Base-by-base conservation (phyloP, 2,888 invertebrate species). In the Spialia ferax region DNA sequence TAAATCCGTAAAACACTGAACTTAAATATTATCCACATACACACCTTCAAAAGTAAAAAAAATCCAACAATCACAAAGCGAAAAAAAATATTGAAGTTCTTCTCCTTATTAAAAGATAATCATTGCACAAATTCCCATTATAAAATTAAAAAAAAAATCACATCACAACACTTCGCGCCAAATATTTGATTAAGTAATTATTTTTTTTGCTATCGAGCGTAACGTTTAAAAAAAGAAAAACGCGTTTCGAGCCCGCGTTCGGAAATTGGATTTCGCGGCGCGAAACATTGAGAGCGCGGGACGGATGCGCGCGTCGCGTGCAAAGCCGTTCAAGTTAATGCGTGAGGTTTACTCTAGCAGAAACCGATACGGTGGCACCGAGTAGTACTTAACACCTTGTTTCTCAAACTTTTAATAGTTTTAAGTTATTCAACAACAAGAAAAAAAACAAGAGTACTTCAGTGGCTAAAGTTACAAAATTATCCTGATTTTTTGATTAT, bases 261-360 rank as follows among this genome's bases (percentile, higher is more conserved):
- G 78, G 74, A 76, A 78, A 78, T 78, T 74, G 72, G 74, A 83
- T 78, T 85, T 85, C 83, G 85, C 87, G 85, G 78, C 86, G 89
- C 86, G 88, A 86, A 87, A 84, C 77, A 79, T 84, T 81, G 73
- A 81, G 66, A 82, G 83, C 88, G 88, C 86, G 85, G 81, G 63
- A 71, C 78, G 79, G 81, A 85, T 80, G 85, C 90, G 91, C 84
- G 91, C 90, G 91, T 87, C 90, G 90, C 90, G 89, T 87, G 88
- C 85, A 72, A 73, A 76, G 83, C 74, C 86, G 82, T 72, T 73
- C 80, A 79, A 82, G 86, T 82, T 78, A 88, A 87, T 91, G 90
- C 84, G 84, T 83, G 84, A 65, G 50, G 74, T 79, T 78, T 83
- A 83, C 84, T 82, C 79, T 81, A 73, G 74, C 80, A 80, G 85